Evolutionary conservation across 2,113 vertebrate species (phyloP).

Genomic region (Dascyllus trimaculatus): DNA sequence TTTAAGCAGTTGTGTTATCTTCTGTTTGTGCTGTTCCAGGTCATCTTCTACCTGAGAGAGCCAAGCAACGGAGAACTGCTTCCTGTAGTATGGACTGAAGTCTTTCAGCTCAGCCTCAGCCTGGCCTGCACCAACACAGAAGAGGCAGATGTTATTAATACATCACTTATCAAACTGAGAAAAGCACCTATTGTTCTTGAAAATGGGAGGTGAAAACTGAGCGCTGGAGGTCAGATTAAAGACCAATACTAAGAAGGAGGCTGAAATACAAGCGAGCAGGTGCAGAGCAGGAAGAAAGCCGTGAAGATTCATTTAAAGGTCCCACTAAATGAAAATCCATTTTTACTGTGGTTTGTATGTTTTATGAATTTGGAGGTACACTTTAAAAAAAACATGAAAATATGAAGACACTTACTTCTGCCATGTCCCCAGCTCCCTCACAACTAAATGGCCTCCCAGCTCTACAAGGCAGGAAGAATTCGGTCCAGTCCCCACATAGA

Average conservation of each 20-base stretch:
- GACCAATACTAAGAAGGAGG: background rate
- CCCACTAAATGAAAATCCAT: no score
- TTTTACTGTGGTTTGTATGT: no score
- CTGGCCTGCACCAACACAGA: conserved; percentile 79
- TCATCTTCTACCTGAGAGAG: conserved; percentile 88
- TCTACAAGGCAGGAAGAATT: no score
- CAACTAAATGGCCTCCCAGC: no score
- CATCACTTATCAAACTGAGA: no score
- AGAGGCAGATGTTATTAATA: background rate
- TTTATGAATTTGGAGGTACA: no score
- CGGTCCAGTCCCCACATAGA: no score
- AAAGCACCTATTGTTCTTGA: no score
- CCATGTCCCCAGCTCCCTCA: no score
- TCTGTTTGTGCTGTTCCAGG: conserved; percentile 86
- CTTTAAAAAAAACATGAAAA: no score
- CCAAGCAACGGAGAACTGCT: conserved; percentile 88
- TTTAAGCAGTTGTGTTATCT: conserved; percentile 86
- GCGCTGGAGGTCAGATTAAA: conserved; percentile 27
- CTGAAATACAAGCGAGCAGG: conserved; percentile 27
- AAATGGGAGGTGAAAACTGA: background rate
- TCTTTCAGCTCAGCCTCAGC: conserved; percentile 87
- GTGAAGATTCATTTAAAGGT: no score
- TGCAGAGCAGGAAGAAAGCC: background rate
- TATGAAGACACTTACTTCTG: no score
- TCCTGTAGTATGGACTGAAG: conserved; percentile 89